Conservation (phyloP, 2,113 vertebrate species). For the Psettodes erumei region DNA sequence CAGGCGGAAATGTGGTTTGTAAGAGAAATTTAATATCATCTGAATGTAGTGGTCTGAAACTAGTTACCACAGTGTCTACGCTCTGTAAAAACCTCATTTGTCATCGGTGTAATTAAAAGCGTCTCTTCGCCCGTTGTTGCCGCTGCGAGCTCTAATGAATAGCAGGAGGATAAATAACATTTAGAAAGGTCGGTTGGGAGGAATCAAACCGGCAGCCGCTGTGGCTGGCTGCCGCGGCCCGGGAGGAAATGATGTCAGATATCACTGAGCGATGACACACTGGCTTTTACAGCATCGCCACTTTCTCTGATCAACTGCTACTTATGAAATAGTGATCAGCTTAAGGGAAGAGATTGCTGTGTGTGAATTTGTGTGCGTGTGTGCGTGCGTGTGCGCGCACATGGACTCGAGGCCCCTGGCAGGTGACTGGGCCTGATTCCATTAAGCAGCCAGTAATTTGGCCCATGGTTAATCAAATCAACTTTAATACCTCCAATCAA, state of each 20-base stretch:
- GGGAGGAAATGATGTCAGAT: slow-evolving; percentile 17
- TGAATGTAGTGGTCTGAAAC: not conserved
- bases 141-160: slow-evolving; percentile 63
- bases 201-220: slow-evolving; percentile 51
- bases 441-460: slow-evolving; percentile 77
- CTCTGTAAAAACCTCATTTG: slow-evolving; percentile 66
- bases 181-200: slow-evolving; percentile 31
- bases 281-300: not conserved
- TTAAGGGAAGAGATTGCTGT: not conserved
- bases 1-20: not conserved
- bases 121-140: slow-evolving; percentile 61
- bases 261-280: not conserved
- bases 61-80: slow-evolving; percentile 17
- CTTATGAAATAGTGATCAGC: not conserved
- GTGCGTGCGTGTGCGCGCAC: slow-evolving; percentile 26
- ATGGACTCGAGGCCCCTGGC: slow-evolving; percentile 41
- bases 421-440: slow-evolving; percentile 71
- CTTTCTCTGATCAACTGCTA: slow-evolving; percentile 13
- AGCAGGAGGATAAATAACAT: slow-evolving; percentile 68
- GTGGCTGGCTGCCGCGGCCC: not conserved
- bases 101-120: slow-evolving; percentile 78
- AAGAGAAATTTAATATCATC: not conserved
- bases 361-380: slow-evolving; percentile 19
- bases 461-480: slow-evolving; percentile 75
- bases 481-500: slow-evolving; percentile 76